Evolutionary conservation across 2,113 vertebrate genomes (phyloP).

Genomic region (Xiphophorus couchianus): DNA sequence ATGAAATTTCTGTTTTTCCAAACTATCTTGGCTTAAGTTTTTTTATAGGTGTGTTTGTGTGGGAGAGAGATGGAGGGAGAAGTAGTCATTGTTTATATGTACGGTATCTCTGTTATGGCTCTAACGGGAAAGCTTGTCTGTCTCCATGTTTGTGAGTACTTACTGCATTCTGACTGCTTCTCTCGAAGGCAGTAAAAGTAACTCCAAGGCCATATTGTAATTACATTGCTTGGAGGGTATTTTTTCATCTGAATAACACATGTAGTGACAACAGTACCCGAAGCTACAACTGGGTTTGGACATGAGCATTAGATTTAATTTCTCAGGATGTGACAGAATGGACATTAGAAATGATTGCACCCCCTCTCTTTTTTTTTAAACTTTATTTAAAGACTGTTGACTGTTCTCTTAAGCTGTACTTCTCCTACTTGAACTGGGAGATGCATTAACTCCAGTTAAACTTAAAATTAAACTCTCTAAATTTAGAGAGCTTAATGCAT

Average conservation of each 20-base stretch:
- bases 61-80: not conserved
- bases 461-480: too few species aligned
- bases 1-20: conserved; percentile 25
- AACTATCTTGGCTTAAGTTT: not conserved
- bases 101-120: conserved; percentile 24
- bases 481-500: too few species aligned
- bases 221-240: conserved; percentile 49
- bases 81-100: conserved; percentile 3
- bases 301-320: conserved; percentile 26
- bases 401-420: too few species aligned
- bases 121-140: conserved; percentile 10
- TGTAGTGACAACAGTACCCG: conserved; percentile 62
- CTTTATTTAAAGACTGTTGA: too few species aligned
- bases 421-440: too few species aligned
- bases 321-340: not conserved
- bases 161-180: conserved; percentile 44
- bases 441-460: too few species aligned
- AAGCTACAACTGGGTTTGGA: conserved; percentile 35
- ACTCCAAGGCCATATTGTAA: conserved; percentile 56
- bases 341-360: too few species aligned
- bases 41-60: conserved; percentile 9
- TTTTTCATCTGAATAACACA: conserved; percentile 62
- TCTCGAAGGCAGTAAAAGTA: conserved; percentile 44
- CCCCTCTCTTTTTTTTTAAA: too few species aligned
- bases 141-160: conserved; percentile 13